Percentiles rank a stretch among this genome's conserved stretches.
phyloP scores from a whole-genome alignment of 2,888 invertebrate genomes.

The Clostera curtula region DNA sequence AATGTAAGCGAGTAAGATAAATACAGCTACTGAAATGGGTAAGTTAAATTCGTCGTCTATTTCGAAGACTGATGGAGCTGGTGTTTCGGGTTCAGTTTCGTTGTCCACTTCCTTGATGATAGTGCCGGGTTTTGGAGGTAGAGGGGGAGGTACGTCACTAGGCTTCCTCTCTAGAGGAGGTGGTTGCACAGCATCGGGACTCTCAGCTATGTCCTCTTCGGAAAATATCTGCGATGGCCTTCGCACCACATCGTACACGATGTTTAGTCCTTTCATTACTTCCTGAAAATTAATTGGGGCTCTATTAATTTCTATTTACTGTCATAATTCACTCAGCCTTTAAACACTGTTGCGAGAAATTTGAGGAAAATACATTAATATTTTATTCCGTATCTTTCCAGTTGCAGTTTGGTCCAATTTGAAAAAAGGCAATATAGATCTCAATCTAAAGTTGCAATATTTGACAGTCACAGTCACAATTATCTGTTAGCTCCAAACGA shows the following conservation, averaged over 20 bases:
- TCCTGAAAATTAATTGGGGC: slow-evolving; percentile 70
- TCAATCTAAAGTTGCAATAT: too few relatives aligned
- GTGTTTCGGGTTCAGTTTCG: slow-evolving; percentile 81
- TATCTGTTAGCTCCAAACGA: too few relatives aligned
- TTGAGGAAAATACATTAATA: too few relatives aligned
- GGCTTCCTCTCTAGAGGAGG: slow-evolving; percentile 40
- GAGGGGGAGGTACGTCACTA: slow-evolving; percentile 59
- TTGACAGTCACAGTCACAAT: too few relatives aligned
- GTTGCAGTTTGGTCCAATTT: too few relatives aligned
- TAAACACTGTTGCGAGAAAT: too few relatives aligned
- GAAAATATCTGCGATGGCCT: slow-evolving; percentile 80
- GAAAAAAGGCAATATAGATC: too few relatives aligned
- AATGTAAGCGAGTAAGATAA: slow-evolving; percentile 89
- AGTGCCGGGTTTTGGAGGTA: slow-evolving; percentile 57
- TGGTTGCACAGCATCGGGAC: slow-evolving; percentile 27
- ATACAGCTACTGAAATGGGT: slow-evolving; percentile 91
- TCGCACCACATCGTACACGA: slow-evolving; percentile 86
- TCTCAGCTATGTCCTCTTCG: slow-evolving; percentile 61
- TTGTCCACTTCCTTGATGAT: slow-evolving; percentile 39
- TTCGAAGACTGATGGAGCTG: slow-evolving; percentile 84
- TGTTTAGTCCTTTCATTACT: slow-evolving; percentile 88
- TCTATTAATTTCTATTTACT: background rate
- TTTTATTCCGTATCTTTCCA: too few relatives aligned
- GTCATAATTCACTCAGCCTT: too few relatives aligned
- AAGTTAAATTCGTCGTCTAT: slow-evolving; percentile 96